A percentile compares a stretch with the other conserved stretches of the same genome.
Conservation (phyloP, 2,888 invertebrate species). For the Byasa hedistus region DNA sequence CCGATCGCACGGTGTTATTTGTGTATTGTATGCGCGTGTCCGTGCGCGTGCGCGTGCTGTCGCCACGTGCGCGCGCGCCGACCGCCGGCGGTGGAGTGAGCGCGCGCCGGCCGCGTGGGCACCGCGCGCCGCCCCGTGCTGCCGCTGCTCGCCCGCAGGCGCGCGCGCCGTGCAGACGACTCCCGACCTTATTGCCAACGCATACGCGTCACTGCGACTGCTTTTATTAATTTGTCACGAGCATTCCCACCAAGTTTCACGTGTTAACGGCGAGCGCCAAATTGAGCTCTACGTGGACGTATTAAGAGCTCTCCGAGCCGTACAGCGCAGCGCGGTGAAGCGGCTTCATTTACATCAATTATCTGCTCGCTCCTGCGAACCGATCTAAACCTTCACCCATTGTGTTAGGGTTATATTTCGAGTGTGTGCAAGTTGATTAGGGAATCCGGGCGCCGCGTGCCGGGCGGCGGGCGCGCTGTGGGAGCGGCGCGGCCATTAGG, state of each 20-base stretch:
- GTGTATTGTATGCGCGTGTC: slow-evolving; percentile 29
- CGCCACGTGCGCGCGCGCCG: slow-evolving; percentile 74
- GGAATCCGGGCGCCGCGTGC: slow-evolving; percentile 63
- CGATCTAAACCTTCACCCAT: slow-evolving; percentile 23
- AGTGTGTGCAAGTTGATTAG: slow-evolving; percentile 38
- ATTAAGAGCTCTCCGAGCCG: slow-evolving; percentile 30
- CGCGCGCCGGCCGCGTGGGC: slow-evolving; percentile 67
- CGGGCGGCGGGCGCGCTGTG: slow-evolving; percentile 57
- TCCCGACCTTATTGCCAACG: slow-evolving; percentile 34
- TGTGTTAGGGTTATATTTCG: slow-evolving; percentile 35
- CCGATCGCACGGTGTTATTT: too few species aligned
- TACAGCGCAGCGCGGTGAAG: slow-evolving; percentile 4
- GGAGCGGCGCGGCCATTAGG: slow-evolving; percentile 71
- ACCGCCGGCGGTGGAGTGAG: slow-evolving; percentile 70
- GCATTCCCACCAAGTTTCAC: slow-evolving; percentile 12
- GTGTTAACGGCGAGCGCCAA: slow-evolving; percentile 21
- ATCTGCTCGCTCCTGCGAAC: slow-evolving; percentile 7
- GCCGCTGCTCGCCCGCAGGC: slow-evolving; percentile 47
- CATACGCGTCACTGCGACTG: slow-evolving; percentile 22
- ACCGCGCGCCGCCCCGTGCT: slow-evolving; percentile 42
- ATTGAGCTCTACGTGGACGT: slow-evolving; percentile 16
- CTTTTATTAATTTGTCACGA: slow-evolving; percentile 26
- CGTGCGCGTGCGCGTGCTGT: slow-evolving; percentile 70
- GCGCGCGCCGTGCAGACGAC: slow-evolving; percentile 39
- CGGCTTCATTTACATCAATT: slow-evolving; percentile 30